Base-by-base conservation (phyloP, 2,113 vertebrate genomes). In the Rynchops niger region DNA sequence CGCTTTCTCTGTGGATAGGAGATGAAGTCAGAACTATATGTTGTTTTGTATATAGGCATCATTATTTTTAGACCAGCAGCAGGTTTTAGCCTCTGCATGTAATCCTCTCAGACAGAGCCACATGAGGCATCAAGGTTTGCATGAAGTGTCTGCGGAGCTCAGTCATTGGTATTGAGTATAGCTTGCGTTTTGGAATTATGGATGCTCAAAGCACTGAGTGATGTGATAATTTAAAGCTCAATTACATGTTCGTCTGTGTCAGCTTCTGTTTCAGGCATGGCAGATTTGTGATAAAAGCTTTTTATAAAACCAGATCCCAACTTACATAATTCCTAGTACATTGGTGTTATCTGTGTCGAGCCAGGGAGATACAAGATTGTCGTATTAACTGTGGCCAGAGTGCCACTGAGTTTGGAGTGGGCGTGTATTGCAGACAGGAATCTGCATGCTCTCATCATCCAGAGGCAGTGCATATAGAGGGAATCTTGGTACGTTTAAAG, bases 1-100 rank as follows among this genome's bases (percentile, higher is more conserved):
- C 49, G 30, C 71, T 84, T 97, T 91, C 82, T 79, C 72, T 80
- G 42, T 90, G 69, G 74, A 34, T 86, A 78, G 70, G 63, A 90
- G 53, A 56, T 71, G 34, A 94, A 95, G 83, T 91, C 78, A 95
- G 90, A 78, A 84, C 65, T 53, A 6, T 45, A 19, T 77, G 49
- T 92, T 86, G 81, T 83, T 96, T 90, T 21, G 2, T 67, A 50
- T 71, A 49, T 58, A 78, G 90, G 42, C 42, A 90, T 86, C 77
- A 43, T 97, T 98, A 97, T 98, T 98, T 98, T 98, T 98, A 97
- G 96, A 96, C 32, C 45, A 61, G 61, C 40, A 30, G 70, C 88
- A 88, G 86, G 76, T 90, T 96, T 97, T 95, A 96, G 73, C 90
- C 81, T 96, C 91, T 96, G 82, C 82, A 25, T 53, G 66, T 97